A percentile compares a stretch with the other conserved stretches of the same genome.
phyloP scores from a whole-genome alignment of 2,797 vertebrate species.

The Odontamblyopus lacepedii region DNA sequence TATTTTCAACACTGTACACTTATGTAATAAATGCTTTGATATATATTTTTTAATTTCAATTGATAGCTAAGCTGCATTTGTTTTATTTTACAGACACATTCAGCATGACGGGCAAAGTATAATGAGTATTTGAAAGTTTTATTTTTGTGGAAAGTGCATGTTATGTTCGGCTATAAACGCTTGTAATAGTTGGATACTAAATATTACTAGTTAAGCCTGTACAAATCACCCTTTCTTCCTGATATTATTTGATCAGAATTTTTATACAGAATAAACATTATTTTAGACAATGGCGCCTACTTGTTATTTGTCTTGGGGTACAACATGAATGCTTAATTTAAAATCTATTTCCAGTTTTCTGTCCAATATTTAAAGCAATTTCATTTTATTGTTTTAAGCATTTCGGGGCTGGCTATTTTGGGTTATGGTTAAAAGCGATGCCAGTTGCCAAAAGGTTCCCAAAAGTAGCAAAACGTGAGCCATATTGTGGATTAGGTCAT shows the following conservation, averaged over 20 bases:
- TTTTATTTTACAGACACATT: conserved; percentile 52
- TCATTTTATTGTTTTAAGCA: conserved; percentile 8
- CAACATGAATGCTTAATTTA: conserved; percentile 8
- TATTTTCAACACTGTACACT: conserved; percentile 45
- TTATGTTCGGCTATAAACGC: conserved; percentile 43
- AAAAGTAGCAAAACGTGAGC: conserved; percentile 2
- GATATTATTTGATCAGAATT: conserved; percentile 54
- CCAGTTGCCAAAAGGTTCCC: conserved; percentile 7
- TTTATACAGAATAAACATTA: conserved; percentile 71
- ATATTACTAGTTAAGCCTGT: conserved; percentile 36
- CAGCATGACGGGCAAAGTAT: conserved; percentile 39
- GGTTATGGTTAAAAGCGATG: background rate
- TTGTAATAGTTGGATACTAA: conserved; percentile 30
- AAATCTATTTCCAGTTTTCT: conserved; percentile 9
- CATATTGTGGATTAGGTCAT: conserved; percentile 13
- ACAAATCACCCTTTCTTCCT: conserved; percentile 56
- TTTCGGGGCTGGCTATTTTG: conserved; percentile 6
- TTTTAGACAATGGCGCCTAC: conserved; percentile 65
- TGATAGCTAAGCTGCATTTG: conserved; percentile 40
- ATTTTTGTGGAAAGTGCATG: conserved; percentile 62
- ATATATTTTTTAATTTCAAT: conserved; percentile 30
- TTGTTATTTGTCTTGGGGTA: conserved; percentile 20
- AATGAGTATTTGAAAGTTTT: conserved; percentile 19
- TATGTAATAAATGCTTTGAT: conserved; percentile 37
- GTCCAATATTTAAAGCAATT: conserved; percentile 14